Evolutionary conservation across 2,113 vertebrate species (phyloP), one percentile per base, ranked within the genome.

Genomic region (Muscicapa adusta): DNA sequence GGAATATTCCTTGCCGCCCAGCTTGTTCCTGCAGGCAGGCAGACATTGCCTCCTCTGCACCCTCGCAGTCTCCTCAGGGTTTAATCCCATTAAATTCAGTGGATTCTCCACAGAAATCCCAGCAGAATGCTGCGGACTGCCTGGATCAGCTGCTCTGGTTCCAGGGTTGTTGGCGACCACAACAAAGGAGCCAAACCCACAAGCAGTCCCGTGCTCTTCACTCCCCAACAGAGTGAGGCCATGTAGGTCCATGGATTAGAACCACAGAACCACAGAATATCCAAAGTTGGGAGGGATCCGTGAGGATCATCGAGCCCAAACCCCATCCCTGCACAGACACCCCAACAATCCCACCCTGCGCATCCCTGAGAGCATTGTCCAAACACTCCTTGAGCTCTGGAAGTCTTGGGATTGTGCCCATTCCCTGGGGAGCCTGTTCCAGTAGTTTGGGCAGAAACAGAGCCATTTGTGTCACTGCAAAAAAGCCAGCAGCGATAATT

Each of bases 391-490:
- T 6, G 40, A 68, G 17, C 26, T 42, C 48, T 68, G 47, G n/a
- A 18, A 48, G n/a, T 15, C 53, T 45, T 12, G 13, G 45, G 36
- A 28, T 38, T 23, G 15, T 25, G 13, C 8, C 28, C 18, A 4
- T 81, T 51, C 48, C 36, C 71, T 54, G 17, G 11, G 28, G 54
- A 29, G n/a, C 25, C 14, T 54, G 26, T 76, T 74, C 14, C 56
- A 24, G 22, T 36, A 5, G 8, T 60, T 36, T 40, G 10, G 28
- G 61, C 45, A 88, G 36, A 62, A 60, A 20, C 38, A 68, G 19
- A 5, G 0, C 14, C 0, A 0, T 42, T 68, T 42, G 8, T 25
- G 34, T 29, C 53, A 5, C 61, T 20, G 5, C 5, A 13, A 31
- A 76, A 76, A 60, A 87, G 61, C 36, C 18, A 3, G 9, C 42